phyloP scores from a whole-genome alignment of 2,888 invertebrate species.

The Parnassius glacialis region DNA sequence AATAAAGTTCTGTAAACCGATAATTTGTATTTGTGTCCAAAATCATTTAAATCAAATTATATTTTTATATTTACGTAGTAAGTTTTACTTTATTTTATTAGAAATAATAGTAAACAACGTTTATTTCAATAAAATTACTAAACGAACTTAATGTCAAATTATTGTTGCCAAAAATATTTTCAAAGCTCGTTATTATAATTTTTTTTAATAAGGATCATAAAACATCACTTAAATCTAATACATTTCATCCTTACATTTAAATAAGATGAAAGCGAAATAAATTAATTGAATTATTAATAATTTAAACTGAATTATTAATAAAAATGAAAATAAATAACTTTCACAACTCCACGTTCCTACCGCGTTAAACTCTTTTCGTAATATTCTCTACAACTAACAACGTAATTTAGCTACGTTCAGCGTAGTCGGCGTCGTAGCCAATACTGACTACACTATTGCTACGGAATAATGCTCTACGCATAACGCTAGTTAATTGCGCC shows the following conservation, averaged over 20 bases:
- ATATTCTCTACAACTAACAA: neutral
- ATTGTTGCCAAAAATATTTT: no score
- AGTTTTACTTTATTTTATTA: no score
- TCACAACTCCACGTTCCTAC: neutral
- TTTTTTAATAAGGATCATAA: no score
- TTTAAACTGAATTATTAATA: neutral
- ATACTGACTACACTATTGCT: slow-evolving; percentile 11
- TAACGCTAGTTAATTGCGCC: neutral
- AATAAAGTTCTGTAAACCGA: no score
- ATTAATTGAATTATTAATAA: neutral
- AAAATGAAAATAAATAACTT: neutral
- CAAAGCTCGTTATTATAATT: no score
- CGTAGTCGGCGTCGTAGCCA: slow-evolving; percentile 3
- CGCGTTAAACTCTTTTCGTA: neutral
- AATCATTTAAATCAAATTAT: no score
- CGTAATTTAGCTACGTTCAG: neutral
- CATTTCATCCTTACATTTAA: neutral
- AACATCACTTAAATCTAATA: no score
- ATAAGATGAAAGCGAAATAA: neutral
- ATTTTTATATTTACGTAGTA: no score
- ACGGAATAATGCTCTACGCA: neutral
- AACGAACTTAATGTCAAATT: no score
- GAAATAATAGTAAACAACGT: no score
- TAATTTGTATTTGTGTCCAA: no score
- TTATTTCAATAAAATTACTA: no score